Base-by-base conservation (phyloP, 2,113 vertebrate genomes). In the Myiozetetes cayanensis region DNA sequence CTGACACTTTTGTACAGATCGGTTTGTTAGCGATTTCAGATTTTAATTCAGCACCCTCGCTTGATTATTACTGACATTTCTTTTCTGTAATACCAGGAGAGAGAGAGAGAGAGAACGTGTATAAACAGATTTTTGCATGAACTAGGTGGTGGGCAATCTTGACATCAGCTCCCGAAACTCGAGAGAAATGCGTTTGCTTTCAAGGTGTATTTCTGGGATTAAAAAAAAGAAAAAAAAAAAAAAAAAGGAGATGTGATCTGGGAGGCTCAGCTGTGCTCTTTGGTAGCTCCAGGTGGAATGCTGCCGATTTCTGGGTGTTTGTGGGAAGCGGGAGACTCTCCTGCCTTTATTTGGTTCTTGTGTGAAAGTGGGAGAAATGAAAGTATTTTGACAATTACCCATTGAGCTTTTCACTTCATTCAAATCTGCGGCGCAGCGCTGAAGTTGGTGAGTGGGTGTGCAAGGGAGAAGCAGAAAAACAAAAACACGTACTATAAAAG, bases 41-140 rank as follows among this genome's bases (percentile, higher is more conserved):
- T 95, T 95, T 91, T 81, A 94, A 93, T 97, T 96, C 94, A 94
- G 85, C 85, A 94, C 96, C 89, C 93, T 85, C 52, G 10, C 86
- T 94, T 95, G 96, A 96, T 97, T 95, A 96, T 96, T 97, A 92
- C 94, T 96, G 96, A 94, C 95, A 96, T 97, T 92, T 93, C 86
- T 71, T 81, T 87, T 95, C 80, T 81, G 89, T 94, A 96, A 84
- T 95, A 86, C 76, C 9, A 2, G 52, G 67, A 71, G 68, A 30
- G 68, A 59, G 62, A 82, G 73, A 61, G 68, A 80, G 79, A 85
- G 59, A 81, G 74, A 89, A 92, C 16, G 31, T 55, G 94, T 52
- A 9, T 85, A 96, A 95, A 94, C 94, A 97, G 96, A 93, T 97
- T 95, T 91, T 86, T 87, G 67, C 72, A 30, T 28, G 80, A 94